Evolutionary conservation across 2,797 vertebrate species (phyloP).

Genomic region (Gymnoscopelus microlampas): DNA sequence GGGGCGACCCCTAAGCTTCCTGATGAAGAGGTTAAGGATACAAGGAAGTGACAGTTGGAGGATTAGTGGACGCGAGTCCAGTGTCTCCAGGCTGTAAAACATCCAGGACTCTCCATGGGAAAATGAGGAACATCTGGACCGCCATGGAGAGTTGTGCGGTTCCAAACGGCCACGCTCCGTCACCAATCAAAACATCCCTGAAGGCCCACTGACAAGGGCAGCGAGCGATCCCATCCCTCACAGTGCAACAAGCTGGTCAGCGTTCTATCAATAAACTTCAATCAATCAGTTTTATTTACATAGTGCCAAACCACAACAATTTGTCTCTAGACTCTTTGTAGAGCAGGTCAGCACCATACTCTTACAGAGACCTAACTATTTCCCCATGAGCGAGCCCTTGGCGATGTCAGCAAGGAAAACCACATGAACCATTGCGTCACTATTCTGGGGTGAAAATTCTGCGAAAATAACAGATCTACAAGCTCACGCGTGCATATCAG

Average conservation of each 20-base stretch:
- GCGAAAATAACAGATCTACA: no score
- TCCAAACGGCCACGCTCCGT: slow-evolving; percentile 37
- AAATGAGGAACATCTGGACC: slow-evolving; percentile 68
- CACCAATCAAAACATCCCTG: slow-evolving; percentile 61
- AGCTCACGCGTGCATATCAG: no score
- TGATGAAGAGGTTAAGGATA: slow-evolving; percentile 9
- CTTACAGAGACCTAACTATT: no score
- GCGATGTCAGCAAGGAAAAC: no score
- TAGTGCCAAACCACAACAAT: no score
- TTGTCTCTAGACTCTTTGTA: no score
- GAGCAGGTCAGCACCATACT: no score
- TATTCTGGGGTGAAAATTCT: no score
- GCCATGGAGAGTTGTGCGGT: slow-evolving; percentile 32
- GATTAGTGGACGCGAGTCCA: slow-evolving; percentile 1
- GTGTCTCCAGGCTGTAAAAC: slow-evolving; percentile 34
- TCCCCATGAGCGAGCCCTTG: no score
- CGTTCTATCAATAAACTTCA: background rate
- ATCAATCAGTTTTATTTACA: no score
- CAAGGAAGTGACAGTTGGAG: slow-evolving; percentile 12
- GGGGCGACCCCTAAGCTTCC: background rate
- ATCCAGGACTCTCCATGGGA: slow-evolving; percentile 48
- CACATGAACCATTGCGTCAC: no score
- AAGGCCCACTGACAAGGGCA: slow-evolving; percentile 50
- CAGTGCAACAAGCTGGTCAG: slow-evolving; percentile 33
- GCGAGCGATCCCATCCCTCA: slow-evolving; percentile 32